These are phyloP conservation scores for Scolanthus callimorphus DNA, from an alignment of 92 coral and sea anemone species.

Conservation along the genomic window DNA sequence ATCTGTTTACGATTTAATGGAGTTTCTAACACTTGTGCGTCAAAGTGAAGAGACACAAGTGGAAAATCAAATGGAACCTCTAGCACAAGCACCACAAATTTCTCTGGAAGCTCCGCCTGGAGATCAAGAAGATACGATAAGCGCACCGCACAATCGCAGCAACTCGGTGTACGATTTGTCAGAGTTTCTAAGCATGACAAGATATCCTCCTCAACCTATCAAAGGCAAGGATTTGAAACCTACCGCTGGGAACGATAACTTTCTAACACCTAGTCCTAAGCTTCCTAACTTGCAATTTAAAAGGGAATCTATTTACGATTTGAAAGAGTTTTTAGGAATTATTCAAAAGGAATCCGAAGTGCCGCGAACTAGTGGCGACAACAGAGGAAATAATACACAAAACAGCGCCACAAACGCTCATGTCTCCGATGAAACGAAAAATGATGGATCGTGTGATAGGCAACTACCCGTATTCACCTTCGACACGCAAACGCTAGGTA, in stretches of 20 bases:
- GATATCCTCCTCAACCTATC: neutral
- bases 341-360: slow-evolving; percentile 51
- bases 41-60: slow-evolving; percentile 8
- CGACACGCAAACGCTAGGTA: slow-evolving; percentile 1
- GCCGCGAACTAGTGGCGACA: neutral
- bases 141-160: slow-evolving; percentile 26
- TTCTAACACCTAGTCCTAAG: neutral
- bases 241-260: neutral
- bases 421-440: neutral
- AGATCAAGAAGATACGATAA: neutral
- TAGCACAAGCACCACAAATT: neutral
- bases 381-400: neutral
- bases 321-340: slow-evolving; percentile 52
- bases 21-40: slow-evolving; percentile 59
- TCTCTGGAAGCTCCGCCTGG: neutral
- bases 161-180: slow-evolving; percentile 59
- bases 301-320: slow-evolving; percentile 48
- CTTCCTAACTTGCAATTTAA: slow-evolving; percentile 15
- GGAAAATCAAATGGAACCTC: neutral
- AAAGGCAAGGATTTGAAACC: neutral
- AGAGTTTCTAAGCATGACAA: slow-evolving; percentile 48
- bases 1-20: slow-evolving; percentile 66
- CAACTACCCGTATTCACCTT: neutral
- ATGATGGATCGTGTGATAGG: neutral
- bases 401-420: neutral